phyloP scores from a whole-genome alignment of 2,113 vertebrate genomes.

The Cacatua alba region DNA sequence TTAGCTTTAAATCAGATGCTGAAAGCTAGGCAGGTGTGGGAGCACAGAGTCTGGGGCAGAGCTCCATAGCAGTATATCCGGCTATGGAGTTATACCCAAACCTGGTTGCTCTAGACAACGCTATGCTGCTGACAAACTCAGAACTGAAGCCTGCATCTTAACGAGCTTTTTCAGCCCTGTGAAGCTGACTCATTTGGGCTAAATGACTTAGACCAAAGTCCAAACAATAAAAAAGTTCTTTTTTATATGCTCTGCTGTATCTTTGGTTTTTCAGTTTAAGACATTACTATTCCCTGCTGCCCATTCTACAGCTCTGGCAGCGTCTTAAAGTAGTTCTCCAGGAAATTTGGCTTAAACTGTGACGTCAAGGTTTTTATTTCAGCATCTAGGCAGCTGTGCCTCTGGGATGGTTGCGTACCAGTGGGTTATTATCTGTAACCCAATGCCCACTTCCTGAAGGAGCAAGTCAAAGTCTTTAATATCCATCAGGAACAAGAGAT shows the following conservation, averaged over 20 bases:
- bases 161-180: not conserved
- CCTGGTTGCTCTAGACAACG: not conserved
- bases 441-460: not conserved
- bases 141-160: not conserved
- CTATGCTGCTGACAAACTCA: not conserved
- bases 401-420: not conserved
- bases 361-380: not conserved
- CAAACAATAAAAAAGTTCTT: not conserved
- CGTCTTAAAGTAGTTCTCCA: not conserved
- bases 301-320: not conserved
- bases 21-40: not conserved
- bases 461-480: not conserved
- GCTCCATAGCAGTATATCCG: not conserved
- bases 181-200: slow-evolving; percentile 32
- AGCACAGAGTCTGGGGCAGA: not conserved
- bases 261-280: not conserved
- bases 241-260: not conserved
- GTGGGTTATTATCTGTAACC: not conserved
- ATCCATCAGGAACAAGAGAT: not conserved
- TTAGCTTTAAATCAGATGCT: not conserved
- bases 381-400: not conserved
- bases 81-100: not conserved
- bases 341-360: not conserved
- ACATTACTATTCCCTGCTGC: not conserved
- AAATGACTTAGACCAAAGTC: not conserved